Base-by-base conservation (phyloP, 2,113 vertebrate species). In the Apodemus sylvaticus region DNA sequence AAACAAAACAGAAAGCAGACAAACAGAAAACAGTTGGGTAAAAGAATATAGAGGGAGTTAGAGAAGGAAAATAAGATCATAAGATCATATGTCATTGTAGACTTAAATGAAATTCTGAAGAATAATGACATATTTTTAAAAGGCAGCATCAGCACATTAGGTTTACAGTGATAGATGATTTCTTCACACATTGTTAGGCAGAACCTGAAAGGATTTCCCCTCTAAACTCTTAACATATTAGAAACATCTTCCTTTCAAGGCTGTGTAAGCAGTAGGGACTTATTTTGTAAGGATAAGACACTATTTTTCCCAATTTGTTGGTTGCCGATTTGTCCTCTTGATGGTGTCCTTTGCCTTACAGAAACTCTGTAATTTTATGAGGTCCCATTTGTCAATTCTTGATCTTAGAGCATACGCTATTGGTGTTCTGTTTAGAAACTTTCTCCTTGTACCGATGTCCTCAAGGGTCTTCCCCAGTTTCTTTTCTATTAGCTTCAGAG, bases 221-320 rank as follows among this genome's bases (percentile, higher is more conserved):
- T 77, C 82, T 51, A 53, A 53, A 39, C 36, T 48, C 12, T n/a
- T 31, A 82, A 31, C 36, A 94, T 34, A 68, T 53, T 26, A 58
- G 77, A 96, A 91, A 45, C 3, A 71, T 31, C 17, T 13, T 89
- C 39, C 79, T 93, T 94, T 64, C 22, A 74, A 94, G 58, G 64
- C 88, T 66, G n/a, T 81, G 2, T 66, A 85, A 90, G 3, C 26
- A 55, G 4, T 68, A 3, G 1, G 13, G 10, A 51, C 34, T 85
- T 82, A 16, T 58, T 31, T 89, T 64, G 12, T 94, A 77, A 83
- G 53, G 92, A 91, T 74, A 42, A 74, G n/a, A 42, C n/a, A 42
- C 71, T 42, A 39, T 39, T 74, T 73, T 24, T 74, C n/a, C n/a
- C n/a, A n/a, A n/a, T n/a, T n/a, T n/a, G n/a, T n/a, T n/a, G n/a